phyloP scores from a whole-genome alignment of 2,113 vertebrate species.

The Nycticryphes semicollaris region DNA sequence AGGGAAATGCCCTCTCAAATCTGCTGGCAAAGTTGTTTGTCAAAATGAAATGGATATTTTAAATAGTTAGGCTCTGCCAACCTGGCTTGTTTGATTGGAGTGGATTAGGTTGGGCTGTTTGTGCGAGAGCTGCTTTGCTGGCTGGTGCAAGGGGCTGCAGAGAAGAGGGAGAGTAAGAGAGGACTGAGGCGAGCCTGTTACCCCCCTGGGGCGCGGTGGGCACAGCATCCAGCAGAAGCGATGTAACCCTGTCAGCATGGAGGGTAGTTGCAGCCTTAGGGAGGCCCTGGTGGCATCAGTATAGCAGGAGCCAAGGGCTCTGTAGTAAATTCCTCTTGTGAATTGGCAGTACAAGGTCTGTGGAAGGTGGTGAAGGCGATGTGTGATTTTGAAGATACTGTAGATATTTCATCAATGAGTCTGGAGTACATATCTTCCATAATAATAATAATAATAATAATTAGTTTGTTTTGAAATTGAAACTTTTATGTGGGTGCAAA shows the following conservation, averaged over 20 bases:
- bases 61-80: background rate
- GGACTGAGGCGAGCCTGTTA: background rate
- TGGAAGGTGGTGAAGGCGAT: background rate
- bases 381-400: background rate
- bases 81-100: background rate
- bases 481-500: background rate
- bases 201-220: fast-evolving
- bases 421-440: background rate
- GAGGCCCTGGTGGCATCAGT: background rate
- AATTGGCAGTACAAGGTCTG: background rate
- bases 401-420: background rate
- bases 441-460: background rate
- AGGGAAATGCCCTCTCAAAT: background rate
- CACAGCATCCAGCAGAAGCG: background rate
- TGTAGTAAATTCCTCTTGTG: background rate
- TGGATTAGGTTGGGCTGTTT: background rate
- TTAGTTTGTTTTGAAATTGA: background rate
- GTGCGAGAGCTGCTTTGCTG: background rate
- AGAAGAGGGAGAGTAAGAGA: background rate
- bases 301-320: background rate
- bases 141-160: background rate
- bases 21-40: background rate
- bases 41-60: background rate
- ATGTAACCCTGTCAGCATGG: fast-evolving
- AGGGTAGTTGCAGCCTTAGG: background rate